Conservation (phyloP, 2,797 vertebrate species). For the Craterocephalus amniculus region DNA sequence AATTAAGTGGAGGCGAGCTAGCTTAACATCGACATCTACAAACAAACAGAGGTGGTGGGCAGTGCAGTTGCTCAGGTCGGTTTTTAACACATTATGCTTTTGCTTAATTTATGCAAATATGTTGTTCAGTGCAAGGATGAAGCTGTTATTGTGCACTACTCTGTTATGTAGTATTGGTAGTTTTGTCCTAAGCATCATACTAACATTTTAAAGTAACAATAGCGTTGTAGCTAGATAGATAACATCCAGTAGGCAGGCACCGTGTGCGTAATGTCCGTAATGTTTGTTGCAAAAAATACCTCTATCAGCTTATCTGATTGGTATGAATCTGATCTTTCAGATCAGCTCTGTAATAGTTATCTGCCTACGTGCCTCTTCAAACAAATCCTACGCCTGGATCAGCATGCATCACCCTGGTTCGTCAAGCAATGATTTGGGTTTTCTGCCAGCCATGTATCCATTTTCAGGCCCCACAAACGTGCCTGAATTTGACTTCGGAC, state of each 20-base stretch:
- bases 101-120: conserved; percentile 12
- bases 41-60: conserved; percentile 39
- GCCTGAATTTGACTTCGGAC: conserved; percentile 73
- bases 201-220: not conserved
- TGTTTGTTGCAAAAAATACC: conserved; percentile 5
- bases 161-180: not conserved
- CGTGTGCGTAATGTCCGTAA: conserved; percentile 18
- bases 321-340: conserved; percentile 10
- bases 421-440: conserved; percentile 67
- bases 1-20: conserved; percentile 24
- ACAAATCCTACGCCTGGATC: conserved; percentile 20
- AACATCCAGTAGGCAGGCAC: conserved; percentile 2
- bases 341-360: conserved; percentile 21
- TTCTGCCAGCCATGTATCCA: conserved; percentile 75
- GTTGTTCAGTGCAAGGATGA: not conserved
- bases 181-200: not conserved
- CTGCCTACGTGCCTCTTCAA: conserved; percentile 6
- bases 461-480: conserved; percentile 71
- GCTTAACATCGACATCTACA: conserved; percentile 48
- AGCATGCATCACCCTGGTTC: conserved; percentile 71
- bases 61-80: conserved; percentile 52
- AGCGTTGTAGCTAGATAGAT: conserved; percentile 10
- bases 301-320: conserved; percentile 16
- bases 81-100: not conserved
- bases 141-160: not conserved